Conservation (phyloP, 2,113 vertebrate genomes). For the Epinephelus fuscoguttatus region DNA sequence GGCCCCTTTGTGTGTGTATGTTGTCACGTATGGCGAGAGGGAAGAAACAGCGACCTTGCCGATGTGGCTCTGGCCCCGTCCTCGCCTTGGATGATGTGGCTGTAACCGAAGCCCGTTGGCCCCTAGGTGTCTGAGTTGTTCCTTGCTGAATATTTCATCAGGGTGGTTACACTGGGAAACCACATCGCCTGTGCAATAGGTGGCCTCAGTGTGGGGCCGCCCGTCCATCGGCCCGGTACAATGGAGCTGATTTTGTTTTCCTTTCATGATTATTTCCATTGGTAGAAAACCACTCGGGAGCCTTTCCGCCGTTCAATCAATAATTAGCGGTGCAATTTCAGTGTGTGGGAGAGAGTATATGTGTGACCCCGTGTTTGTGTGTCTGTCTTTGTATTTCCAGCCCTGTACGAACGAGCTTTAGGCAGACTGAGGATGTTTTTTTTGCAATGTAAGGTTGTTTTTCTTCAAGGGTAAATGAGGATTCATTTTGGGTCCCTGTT, state of each 20-base stretch:
- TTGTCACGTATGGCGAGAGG: constrained; percentile 23
- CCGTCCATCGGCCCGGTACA: constrained; percentile 32
- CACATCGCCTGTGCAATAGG: constrained; percentile 33
- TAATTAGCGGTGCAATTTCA: constrained; percentile 31
- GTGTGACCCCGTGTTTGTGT: not conserved
- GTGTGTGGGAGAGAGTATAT: constrained; percentile 12
- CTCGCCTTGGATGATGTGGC: constrained; percentile 22
- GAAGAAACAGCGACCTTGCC: constrained; percentile 12
- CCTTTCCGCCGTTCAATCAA: constrained; percentile 44
- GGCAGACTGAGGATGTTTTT: not conserved
- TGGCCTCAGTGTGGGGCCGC: constrained; percentile 33
- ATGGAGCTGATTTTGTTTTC: constrained; percentile 71
- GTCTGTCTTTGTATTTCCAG: not conserved
- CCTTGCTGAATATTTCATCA: constrained; percentile 69
- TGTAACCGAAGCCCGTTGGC: constrained; percentile 47
- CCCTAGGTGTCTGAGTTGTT: constrained; percentile 40
- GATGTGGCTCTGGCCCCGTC: constrained; percentile 5
- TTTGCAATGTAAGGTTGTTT: not conserved
- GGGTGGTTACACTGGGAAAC: constrained; percentile 33
- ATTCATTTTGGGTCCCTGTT: not conserved
- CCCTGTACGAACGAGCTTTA: not conserved
- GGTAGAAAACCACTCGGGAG: constrained; percentile 41
- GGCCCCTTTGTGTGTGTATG: constrained; percentile 30
- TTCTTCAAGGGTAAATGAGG: not conserved
- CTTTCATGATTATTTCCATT: constrained; percentile 60